Evolutionary conservation across 1,140 invertebrate species (phyloP).

Genomic region (Eumaeus atala): DNA sequence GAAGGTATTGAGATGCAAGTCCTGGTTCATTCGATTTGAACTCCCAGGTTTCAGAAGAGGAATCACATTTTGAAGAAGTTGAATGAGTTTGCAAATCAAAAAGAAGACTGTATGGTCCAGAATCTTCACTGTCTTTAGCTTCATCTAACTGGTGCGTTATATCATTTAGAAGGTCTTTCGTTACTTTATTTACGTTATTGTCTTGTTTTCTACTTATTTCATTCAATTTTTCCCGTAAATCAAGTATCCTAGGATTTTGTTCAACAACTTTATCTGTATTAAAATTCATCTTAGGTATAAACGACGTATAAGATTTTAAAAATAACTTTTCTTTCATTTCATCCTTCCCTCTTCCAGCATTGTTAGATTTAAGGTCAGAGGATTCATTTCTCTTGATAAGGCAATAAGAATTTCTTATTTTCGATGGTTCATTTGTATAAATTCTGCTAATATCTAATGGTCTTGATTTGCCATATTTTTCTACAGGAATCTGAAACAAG

Average conservation of each 20-base stretch:
- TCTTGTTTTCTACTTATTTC: slow-evolving; percentile 64
- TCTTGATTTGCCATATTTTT: slow-evolving; percentile 61
- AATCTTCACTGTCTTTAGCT: slow-evolving; percentile 62
- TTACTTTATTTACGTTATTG: slow-evolving; percentile 56
- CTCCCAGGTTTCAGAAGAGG: slow-evolving; percentile 31
- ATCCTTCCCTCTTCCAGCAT: slow-evolving; percentile 35
- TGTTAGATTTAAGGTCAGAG: slow-evolving; percentile 13
- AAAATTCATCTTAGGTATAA: slow-evolving; percentile 65
- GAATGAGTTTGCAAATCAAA: slow-evolving; percentile 67
- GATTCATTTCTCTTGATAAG: slow-evolving; percentile 10
- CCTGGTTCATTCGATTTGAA: slow-evolving; percentile 32
- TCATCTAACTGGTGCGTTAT: slow-evolving; percentile 62
- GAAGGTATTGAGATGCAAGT: slow-evolving; percentile 29
- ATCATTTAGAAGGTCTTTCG: slow-evolving; percentile 56
- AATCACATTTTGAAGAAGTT: slow-evolving; percentile 35
- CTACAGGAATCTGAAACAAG: slow-evolving; percentile 64
- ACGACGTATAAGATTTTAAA: slow-evolving; percentile 50
- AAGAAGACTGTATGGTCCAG: slow-evolving; percentile 75
- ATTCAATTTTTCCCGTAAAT: slow-evolving; percentile 62
- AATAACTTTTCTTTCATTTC: slow-evolving; percentile 48
- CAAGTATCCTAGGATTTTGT: slow-evolving; percentile 61
- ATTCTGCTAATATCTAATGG: slow-evolving; percentile 49
- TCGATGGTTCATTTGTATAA: slow-evolving; percentile 42
- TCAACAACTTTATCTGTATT: slow-evolving; percentile 56
- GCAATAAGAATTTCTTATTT: slow-evolving; percentile 29